Evolutionary conservation across 2,113 vertebrate species (phyloP).

Genomic region (Cyprinus carpio): DNA sequence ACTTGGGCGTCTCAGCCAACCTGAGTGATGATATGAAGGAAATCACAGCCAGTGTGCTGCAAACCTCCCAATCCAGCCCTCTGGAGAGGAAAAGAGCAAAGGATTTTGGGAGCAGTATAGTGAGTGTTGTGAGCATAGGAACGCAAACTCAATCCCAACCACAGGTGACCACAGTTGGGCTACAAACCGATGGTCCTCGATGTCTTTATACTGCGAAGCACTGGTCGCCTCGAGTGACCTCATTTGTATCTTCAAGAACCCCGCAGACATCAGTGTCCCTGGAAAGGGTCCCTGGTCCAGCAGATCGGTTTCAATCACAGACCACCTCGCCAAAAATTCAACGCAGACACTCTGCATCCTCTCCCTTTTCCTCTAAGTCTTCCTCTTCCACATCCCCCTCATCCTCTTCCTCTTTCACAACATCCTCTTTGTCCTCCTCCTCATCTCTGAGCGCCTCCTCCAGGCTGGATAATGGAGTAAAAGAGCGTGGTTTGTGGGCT

Average conservation of each 20-base stretch:
- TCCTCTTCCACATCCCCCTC: background rate
- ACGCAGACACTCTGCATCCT: constrained; percentile 72
- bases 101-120: constrained; percentile 75
- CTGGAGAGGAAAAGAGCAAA: constrained; percentile 79
- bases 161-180: constrained; percentile 83
- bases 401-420: constrained; percentile 47
- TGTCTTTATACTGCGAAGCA: constrained; percentile 72
- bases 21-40: constrained; percentile 98
- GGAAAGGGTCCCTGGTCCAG: constrained; percentile 82
- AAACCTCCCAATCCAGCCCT: constrained; percentile 76
- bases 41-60: constrained; percentile 86
- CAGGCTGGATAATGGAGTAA: constrained; percentile 74
- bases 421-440: constrained; percentile 44
- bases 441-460: constrained; percentile 56
- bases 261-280: constrained; percentile 86
- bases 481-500: constrained; percentile 84
- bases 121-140: constrained; percentile 78
- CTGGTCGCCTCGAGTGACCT: constrained; percentile 82
- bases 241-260: constrained; percentile 80
- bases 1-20: constrained; percentile 86
- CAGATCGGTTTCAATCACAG: constrained; percentile 78
- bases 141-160: constrained; percentile 81
- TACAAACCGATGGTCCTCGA: constrained; percentile 83
- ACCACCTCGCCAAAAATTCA: constrained; percentile 90
- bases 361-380: constrained; percentile 37